Base-by-base conservation (phyloP, 92 coral and sea anemone genomes). In the Bergia sp. region DNA sequence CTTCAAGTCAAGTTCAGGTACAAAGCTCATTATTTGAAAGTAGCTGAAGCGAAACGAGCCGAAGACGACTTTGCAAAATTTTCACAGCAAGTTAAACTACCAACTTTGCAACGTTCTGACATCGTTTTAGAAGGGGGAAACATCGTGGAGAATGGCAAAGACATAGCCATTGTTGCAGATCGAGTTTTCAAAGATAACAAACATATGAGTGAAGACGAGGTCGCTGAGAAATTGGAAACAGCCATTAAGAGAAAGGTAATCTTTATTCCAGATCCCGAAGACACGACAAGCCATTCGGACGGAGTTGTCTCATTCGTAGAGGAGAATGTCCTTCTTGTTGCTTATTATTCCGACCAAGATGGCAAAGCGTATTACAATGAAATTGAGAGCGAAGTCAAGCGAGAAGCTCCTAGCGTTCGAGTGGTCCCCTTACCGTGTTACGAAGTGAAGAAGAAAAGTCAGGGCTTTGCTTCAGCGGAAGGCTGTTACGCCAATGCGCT, bases 111-210 rank as follows among this genome's bases (percentile, higher is more conserved):
- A 42, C 89, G 80, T 13, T 83, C 90, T 69, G 86, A 74, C 21
- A 77, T 91, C 23, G 85, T 91, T 41, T 72, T 91, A 50, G 96
- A 93, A 81, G 94, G 94, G 73, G 96, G 96, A 15, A 93, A 93
- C 86, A 91, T 94, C 43, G 96, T 92, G 12, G 94, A 94, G 11
- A 94, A 92, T 81, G 94, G 94, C 55, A 82, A 71, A 39, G 88
- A 94, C 88, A 65, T 79, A 6, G 96, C 96, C 57, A 81, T 94
- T 15, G 89, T 93, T 3, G 69, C 92, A 7, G 93, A 49, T 73
- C 82, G 93, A 84, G 39, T 84, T 12, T 90, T 73, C 86, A 84
- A 85, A 43, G 96, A 94, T 79, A 94, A 94, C 80, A 89, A 83
- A 64, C 75, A 40, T 9, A 85, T 75, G 76, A 82, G 89, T 38